phyloP scores from a whole-genome alignment of 2,113 vertebrate species.

The Columba livia region DNA sequence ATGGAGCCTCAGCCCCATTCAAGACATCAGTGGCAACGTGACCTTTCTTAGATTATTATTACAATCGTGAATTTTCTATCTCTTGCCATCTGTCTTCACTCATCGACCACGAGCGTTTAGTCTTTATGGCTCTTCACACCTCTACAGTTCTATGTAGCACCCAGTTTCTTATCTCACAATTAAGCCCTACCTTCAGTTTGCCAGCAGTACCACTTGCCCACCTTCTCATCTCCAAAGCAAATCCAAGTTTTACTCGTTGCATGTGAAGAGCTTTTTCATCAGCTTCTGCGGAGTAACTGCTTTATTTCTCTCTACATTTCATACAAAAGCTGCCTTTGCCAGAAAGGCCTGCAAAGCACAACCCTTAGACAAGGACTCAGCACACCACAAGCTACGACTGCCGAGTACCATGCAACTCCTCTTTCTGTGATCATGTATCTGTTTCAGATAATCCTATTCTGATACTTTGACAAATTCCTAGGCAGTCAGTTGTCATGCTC shows the following conservation, averaged over 20 bases:
- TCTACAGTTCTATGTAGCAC: neutral
- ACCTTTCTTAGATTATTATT: neutral
- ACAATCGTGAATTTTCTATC: neutral
- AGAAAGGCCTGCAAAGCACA: neutral
- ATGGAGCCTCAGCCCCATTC: neutral
- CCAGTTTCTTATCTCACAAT: rapidly evolving
- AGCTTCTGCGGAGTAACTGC: neutral
- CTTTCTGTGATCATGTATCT: neutral
- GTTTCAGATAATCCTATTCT: neutral
- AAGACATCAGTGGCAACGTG: neutral
- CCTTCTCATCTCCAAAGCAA: neutral
- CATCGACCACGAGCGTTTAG: neutral
- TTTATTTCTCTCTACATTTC: neutral
- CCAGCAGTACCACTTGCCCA: neutral
- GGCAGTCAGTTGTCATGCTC: neutral
- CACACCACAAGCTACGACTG: neutral
- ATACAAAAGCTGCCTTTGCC: neutral
- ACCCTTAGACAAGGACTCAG: neutral
- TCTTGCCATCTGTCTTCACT: neutral
- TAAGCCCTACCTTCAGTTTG: neutral
- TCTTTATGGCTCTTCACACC: neutral
- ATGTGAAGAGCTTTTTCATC: neutral
- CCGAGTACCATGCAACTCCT: neutral
- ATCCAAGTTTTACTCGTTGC: neutral
- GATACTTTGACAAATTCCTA: neutral